phyloP scores from a whole-genome alignment of 2,888 invertebrate genomes.

The Drepanosiphum platanoidis region DNA sequence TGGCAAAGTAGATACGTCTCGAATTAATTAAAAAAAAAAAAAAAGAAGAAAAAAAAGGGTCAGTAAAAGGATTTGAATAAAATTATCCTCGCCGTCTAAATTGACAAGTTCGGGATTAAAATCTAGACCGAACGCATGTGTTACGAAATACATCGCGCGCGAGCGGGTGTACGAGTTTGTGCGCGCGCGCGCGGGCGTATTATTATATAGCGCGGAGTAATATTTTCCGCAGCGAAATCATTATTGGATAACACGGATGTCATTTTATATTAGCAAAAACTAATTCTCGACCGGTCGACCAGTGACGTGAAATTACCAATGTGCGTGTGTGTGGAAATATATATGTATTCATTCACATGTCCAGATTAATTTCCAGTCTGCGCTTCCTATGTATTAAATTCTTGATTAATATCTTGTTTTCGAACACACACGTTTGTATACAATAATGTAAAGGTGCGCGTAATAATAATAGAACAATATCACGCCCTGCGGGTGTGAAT shows the following conservation, averaged over 20 bases:
- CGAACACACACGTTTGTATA: not conserved
- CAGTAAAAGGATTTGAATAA: constrained; percentile 18
- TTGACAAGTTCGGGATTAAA: constrained; percentile 21
- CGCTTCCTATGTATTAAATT: not conserved
- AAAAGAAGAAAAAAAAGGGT: not conserved
- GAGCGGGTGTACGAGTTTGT: no score
- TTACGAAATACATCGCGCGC: not conserved
- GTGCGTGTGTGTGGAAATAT: not conserved
- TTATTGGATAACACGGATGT: not conserved
- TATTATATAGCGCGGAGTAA: not conserved
- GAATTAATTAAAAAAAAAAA: constrained; percentile 13
- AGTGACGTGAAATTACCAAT: not conserved
- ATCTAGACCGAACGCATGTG: not conserved
- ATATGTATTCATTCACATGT: not conserved
- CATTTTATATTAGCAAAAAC: constrained; percentile 5
- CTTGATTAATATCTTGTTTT: constrained; percentile 1
- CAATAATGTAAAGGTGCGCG: no score
- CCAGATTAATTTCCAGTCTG: not conserved
- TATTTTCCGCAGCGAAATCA: not conserved
- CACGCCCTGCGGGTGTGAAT: not conserved
- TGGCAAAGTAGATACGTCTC: not conserved
- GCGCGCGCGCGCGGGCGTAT: not conserved
- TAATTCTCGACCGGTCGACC: not conserved
- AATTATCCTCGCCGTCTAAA: not conserved
- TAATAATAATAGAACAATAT: not conserved